A percentile compares a stretch with the other conserved stretches of the same genome.
Evolutionary conservation across 30 jellyfish, hydroid and myxozoan species (phyloP).

Genomic region (Aurelia sp.): DNA sequence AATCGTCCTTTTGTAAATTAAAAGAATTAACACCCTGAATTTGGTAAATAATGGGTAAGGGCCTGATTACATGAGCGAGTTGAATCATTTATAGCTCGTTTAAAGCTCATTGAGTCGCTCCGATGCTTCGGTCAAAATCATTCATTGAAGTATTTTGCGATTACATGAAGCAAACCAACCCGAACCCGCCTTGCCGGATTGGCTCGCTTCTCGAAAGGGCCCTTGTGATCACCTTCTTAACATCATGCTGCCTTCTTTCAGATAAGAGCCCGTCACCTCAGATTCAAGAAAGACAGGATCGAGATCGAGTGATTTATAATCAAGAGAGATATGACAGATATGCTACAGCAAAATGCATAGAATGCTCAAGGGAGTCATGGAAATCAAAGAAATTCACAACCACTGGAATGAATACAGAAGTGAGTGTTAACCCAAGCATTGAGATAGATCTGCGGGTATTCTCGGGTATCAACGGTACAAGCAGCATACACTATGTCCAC

Average conservation of each 20-base stretch:
- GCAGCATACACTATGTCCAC: slow-evolving; percentile 71
- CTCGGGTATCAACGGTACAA: slow-evolving; percentile 79
- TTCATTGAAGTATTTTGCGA: no score
- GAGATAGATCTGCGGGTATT: slow-evolving; percentile 91
- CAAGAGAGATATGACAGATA: slow-evolving; percentile 54
- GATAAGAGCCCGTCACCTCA: slow-evolving; percentile 46
- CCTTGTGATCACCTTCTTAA: no score
- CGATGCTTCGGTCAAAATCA: no score
- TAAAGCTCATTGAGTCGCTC: no score
- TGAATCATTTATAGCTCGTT: no score
- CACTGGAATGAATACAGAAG: slow-evolving; percentile 98
- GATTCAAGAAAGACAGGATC: slow-evolving; percentile 47
- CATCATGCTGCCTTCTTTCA: not conserved
- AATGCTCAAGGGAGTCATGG: slow-evolving; percentile 99
- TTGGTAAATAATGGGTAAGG: no score
- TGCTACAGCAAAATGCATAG: slow-evolving; percentile 94
- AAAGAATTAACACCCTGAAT: no score
- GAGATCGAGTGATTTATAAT: slow-evolving; percentile 33
- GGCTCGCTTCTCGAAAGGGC: no score
- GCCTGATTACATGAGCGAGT: no score
- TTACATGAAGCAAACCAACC: no score
- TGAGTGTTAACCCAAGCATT: slow-evolving; percentile 90
- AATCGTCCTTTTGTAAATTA: no score
- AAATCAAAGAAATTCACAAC: slow-evolving; percentile 93
- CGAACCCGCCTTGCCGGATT: no score